phyloP scores from a whole-genome alignment of 2,797 vertebrate species.

The Sebastes kiyomatsui region DNA sequence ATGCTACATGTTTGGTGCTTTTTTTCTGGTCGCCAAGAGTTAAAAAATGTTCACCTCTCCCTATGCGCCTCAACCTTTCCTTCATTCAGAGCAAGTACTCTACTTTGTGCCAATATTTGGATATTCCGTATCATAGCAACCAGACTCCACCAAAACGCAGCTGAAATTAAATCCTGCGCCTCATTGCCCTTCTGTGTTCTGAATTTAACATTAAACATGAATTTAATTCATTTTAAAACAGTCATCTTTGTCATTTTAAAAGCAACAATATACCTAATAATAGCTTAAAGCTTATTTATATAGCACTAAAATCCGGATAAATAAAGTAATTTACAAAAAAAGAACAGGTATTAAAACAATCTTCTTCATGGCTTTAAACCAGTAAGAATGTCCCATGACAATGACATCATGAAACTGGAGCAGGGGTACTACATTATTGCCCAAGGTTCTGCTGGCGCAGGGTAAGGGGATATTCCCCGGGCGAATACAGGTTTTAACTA shows the following conservation, averaged over 20 bases:
- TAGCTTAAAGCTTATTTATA: background rate
- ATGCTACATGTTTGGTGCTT: background rate
- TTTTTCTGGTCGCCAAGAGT: background rate
- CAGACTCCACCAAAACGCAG: background rate
- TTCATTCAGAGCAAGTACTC: background rate
- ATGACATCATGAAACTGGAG: background rate
- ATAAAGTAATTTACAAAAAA: no score
- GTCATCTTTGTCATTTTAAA: background rate
- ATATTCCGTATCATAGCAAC: background rate
- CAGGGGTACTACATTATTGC: background rate
- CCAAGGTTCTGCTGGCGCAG: background rate
- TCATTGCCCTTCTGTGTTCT: background rate
- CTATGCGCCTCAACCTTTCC: background rate
- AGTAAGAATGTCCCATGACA: background rate
- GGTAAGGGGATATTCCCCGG: background rate
- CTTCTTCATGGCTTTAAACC: background rate
- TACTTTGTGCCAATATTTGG: background rate
- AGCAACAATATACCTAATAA: background rate
- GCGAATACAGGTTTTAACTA: background rate
- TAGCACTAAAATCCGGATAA: background rate
- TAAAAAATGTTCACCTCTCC: background rate
- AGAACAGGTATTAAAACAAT: background rate
- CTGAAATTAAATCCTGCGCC: fast-evolving
- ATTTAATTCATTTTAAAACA: background rate
- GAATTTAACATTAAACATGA: background rate